Conservation (phyloP, 2,113 vertebrate species). For the Lichenostomus cassidix region DNA sequence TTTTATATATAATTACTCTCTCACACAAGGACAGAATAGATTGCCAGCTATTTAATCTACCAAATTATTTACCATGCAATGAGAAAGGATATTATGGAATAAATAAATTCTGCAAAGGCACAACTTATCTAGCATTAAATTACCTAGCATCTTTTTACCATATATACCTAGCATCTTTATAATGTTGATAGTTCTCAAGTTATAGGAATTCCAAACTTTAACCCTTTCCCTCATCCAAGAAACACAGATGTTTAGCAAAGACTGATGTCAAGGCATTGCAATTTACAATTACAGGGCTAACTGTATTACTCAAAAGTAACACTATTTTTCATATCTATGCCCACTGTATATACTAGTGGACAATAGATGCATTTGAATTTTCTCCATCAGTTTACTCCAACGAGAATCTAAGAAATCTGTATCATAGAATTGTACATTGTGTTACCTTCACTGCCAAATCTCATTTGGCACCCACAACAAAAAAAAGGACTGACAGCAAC, state of each 20-base stretch:
- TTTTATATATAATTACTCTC: background rate
- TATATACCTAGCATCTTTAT: background rate
- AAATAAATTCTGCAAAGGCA: background rate
- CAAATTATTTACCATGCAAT: background rate
- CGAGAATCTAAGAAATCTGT: background rate
- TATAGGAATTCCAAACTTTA: background rate
- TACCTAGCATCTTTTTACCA: no score
- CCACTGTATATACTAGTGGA: background rate
- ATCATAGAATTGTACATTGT: background rate
- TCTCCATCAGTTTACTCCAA: background rate
- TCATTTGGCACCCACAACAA: slow-evolving; percentile 71
- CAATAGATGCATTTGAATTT: background rate
- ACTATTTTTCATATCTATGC: background rate
- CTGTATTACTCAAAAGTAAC: background rate
- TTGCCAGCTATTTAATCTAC: background rate
- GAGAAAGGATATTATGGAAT: background rate
- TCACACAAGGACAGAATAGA: background rate
- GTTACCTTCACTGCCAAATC: slow-evolving; percentile 78
- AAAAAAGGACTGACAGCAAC: slow-evolving; percentile 70
- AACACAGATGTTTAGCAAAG: background rate
- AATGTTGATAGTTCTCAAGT: background rate
- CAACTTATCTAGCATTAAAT: background rate
- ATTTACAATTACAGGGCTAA: background rate
- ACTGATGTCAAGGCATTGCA: background rate
- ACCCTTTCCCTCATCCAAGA: background rate